phyloP scores from a whole-genome alignment of 2,797 vertebrate species.

The Luscinia megarhynchos region DNA sequence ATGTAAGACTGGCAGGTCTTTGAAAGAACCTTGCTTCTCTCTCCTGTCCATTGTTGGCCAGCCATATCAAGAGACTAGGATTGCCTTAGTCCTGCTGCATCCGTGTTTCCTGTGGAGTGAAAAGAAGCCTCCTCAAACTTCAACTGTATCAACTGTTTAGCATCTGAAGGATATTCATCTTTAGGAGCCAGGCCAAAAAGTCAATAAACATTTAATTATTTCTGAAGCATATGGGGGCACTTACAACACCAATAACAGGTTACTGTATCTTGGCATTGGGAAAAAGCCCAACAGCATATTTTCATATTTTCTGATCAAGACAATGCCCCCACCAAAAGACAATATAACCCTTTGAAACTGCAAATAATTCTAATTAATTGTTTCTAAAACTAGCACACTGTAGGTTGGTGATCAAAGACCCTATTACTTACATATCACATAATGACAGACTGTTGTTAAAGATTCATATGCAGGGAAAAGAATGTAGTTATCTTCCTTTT shows the following conservation, averaged over 20 bases:
- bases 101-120: conserved; percentile 56
- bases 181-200: conserved; percentile 77
- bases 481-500: background rate
- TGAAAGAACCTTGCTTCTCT: background rate
- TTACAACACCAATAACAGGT: conserved; percentile 71
- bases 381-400: conserved; percentile 30
- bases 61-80: conserved; percentile 12
- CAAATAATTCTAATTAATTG: conserved; percentile 12
- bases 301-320: conserved; percentile 70
- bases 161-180: conserved; percentile 80
- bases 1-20: background rate
- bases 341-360: conserved; percentile 8
- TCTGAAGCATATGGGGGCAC: conserved; percentile 78
- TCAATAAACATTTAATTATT: conserved; percentile 80
- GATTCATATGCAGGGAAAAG: background rate
- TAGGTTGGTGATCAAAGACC: background rate
- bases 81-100: conserved; percentile 41
- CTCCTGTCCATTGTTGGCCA: background rate
- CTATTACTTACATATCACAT: background rate
- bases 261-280: conserved; percentile 65
- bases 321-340: conserved; percentile 26
- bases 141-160: conserved; percentile 80
- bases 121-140: conserved; percentile 66
- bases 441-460: background rate
- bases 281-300: conserved; percentile 65